phyloP scores from a whole-genome alignment of 2,888 invertebrate genomes.

The Cantharis rufa region DNA sequence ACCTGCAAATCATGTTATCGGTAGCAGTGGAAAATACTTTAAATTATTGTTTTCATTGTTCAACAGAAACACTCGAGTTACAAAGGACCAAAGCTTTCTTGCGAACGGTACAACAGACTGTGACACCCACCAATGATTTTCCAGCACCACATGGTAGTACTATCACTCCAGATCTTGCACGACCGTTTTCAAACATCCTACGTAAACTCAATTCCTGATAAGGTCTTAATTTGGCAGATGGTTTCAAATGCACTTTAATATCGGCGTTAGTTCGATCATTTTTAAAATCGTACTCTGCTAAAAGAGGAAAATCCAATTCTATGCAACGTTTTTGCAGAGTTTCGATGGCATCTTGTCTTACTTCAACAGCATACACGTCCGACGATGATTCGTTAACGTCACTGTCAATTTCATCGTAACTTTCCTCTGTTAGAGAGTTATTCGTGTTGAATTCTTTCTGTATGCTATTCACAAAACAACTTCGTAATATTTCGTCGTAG shows the following conservation, averaged over 20 bases:
- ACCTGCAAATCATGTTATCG: conserved; percentile 93
- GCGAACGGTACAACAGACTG: conserved; percentile 98
- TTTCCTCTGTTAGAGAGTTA: conserved; percentile 61
- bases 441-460: conserved; percentile 58
- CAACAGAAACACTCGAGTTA: conserved; percentile 98
- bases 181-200: conserved; percentile 99
- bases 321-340: conserved; percentile 96
- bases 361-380: conserved; percentile 91
- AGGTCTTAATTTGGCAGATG: conserved; percentile 91
- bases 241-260: conserved; percentile 85
- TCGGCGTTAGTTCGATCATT: conserved; percentile 96
- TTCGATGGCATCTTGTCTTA: conserved; percentile 94
- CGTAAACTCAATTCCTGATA: conserved; percentile 98
- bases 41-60: conserved; percentile 90
- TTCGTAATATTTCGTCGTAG: conserved; percentile 92
- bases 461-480: conserved; percentile 79
- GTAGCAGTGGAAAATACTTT: too few relatives aligned
- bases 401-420: conserved; percentile 95
- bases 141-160: conserved; percentile 95
- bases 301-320: conserved; percentile 92
- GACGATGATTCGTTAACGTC: conserved; percentile 77
- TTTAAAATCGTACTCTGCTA: conserved; percentile 98
- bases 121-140: conserved; percentile 93
- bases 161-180: conserved; percentile 88
- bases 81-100: conserved; percentile 94